A percentile compares a stretch with the other conserved stretches of the same genome.
Conservation (phyloP, 2,888 invertebrate genomes). For the Reticulitermes lucifugus region DNA sequence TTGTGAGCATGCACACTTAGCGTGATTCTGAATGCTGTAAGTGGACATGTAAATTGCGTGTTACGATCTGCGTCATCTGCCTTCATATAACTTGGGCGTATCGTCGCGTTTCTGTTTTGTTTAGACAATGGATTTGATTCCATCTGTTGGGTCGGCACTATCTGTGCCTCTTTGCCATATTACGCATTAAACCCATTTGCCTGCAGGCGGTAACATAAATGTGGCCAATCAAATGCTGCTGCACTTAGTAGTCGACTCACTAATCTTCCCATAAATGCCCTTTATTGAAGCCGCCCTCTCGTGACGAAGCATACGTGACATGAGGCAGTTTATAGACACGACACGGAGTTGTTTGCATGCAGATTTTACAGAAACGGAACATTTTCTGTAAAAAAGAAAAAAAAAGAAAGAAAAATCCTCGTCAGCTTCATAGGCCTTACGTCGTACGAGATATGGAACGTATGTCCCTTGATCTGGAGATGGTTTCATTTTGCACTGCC, state of each 20-base stretch:
- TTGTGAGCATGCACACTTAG: too few relatives aligned
- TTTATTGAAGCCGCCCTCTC: background rate
- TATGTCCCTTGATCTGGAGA: too few relatives aligned
- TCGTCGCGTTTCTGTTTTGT: background rate
- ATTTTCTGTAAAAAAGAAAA: too few relatives aligned
- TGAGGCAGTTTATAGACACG: too few relatives aligned
- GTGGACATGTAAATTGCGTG: conserved; percentile 1
- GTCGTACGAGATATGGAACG: too few relatives aligned
- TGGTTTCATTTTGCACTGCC: too few relatives aligned
- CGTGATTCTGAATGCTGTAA: too few relatives aligned
- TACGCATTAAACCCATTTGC: background rate
- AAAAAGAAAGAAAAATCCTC: too few relatives aligned
- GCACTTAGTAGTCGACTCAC: background rate
- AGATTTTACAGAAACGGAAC: too few relatives aligned
- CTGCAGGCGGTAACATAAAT: background rate
- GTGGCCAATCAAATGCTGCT: background rate
- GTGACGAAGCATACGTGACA: background rate
- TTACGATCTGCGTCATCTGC: background rate
- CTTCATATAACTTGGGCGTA: background rate
- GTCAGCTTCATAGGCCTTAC: too few relatives aligned
- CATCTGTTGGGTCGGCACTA: background rate
- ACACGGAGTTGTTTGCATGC: too few relatives aligned
- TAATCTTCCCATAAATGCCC: background rate
- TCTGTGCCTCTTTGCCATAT: background rate
- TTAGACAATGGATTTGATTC: background rate